phyloP scores from a whole-genome alignment of 2,888 invertebrate species.

The Nebria brevicollis region DNA sequence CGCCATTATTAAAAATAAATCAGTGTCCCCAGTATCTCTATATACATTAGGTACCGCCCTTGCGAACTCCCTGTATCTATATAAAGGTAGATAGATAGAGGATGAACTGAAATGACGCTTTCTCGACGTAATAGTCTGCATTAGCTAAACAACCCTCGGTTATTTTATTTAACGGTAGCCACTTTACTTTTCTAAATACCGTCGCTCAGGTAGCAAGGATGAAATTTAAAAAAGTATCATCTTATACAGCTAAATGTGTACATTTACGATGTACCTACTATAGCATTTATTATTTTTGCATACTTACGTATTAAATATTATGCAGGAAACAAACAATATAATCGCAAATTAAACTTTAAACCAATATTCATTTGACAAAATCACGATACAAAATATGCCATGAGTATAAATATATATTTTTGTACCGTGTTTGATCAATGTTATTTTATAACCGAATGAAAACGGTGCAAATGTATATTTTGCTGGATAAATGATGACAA shows the following conservation, averaged over 20 bases:
- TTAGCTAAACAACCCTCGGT: slow-evolving; percentile 18
- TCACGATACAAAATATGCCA: background rate
- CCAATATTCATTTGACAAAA: no score
- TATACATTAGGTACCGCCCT: slow-evolving; percentile 9
- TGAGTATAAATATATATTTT: background rate
- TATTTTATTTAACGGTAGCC: slow-evolving; percentile 20
- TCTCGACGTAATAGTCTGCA: slow-evolving; percentile 4
- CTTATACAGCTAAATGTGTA: background rate
- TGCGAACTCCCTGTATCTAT: background rate
- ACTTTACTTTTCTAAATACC: slow-evolving; percentile 13
- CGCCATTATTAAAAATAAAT: slow-evolving; percentile 62
- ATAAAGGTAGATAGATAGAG: background rate
- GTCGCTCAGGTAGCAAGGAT: background rate
- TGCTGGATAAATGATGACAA: slow-evolving; percentile 5
- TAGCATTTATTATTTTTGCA: background rate
- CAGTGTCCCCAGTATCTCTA: slow-evolving; percentile 50
- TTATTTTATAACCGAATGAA: background rate
- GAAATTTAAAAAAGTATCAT: background rate
- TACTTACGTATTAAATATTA: no score
- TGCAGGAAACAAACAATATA: no score
- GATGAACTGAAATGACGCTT: background rate
- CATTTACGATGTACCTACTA: background rate
- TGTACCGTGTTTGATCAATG: background rate
- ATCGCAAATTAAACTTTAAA: no score
- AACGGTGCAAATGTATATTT: slow-evolving; percentile 3